These are phyloP conservation scores for Pristionchus pacificus DNA, from an alignment of 1,140 invertebrate genomes.

Conservation along the genomic window DNA sequence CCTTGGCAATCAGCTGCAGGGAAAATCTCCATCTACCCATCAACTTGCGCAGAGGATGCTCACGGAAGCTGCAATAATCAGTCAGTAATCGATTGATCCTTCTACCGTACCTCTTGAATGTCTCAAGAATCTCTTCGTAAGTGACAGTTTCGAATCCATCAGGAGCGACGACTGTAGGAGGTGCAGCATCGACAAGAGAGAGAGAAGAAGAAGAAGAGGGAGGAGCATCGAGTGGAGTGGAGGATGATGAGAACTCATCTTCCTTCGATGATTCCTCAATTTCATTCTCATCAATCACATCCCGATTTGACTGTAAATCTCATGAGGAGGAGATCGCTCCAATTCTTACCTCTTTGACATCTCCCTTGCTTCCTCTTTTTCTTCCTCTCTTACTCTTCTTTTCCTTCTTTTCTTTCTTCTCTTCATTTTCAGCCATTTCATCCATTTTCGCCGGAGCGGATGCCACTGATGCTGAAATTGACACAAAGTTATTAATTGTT, in stretches of 20 bases:
- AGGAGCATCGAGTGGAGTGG: no score
- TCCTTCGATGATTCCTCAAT: neutral
- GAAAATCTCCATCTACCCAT: constrained; percentile 46
- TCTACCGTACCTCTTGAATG: no score
- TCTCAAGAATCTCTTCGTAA: no score
- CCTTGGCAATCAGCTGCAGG: constrained; percentile 44
- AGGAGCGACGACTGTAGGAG: no score
- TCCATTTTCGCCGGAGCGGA: neutral
- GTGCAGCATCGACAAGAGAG: neutral
- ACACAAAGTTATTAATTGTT: no score
- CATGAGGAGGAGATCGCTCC: neutral
- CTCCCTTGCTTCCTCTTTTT: neutral
- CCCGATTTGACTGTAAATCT: neutral
- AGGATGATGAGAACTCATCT: no score
- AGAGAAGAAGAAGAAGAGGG: no score
- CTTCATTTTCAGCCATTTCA: no score
- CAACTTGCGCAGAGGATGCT: constrained; percentile 11
- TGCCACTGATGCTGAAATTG: neutral
- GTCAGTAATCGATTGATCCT: no score
- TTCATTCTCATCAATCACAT: neutral
- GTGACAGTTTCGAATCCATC: no score
- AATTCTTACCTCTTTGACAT: neutral
- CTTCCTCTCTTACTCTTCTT: neutral
- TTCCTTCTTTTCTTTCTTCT: no score
- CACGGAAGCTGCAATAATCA: neutral